A percentile compares a stretch with the other conserved stretches of the same genome.
Conservation (phyloP, 1,140 invertebrate genomes). For the Eupristina koningsbergeri region DNA sequence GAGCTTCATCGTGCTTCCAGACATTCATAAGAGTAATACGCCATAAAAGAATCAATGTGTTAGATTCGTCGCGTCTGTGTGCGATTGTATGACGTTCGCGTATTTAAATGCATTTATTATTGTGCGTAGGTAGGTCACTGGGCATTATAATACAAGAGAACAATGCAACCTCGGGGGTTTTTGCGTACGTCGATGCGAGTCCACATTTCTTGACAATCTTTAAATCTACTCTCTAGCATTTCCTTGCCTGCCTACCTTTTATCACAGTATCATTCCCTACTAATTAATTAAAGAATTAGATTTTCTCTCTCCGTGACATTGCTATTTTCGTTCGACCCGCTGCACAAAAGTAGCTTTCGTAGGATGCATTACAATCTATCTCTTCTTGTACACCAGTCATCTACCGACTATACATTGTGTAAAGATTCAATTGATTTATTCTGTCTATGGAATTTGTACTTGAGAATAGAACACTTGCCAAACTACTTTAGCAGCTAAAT, state of each 20-base stretch:
- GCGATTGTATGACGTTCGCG: constrained; percentile 12
- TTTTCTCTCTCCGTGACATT: too few species aligned
- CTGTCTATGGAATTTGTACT: neutral
- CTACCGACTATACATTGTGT: too few species aligned
- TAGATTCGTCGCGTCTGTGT: neutral
- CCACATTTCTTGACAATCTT: neutral
- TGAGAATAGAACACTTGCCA: neutral
- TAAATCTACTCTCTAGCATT: neutral
- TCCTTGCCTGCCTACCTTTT: neutral
- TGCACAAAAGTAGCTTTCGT: too few species aligned
- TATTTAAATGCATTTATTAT: constrained; percentile 8
- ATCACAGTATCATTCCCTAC: neutral
- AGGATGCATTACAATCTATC: too few species aligned
- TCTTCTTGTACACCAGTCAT: too few species aligned
- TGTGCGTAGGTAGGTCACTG: neutral
- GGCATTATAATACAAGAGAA: neutral
- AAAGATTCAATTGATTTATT: too few species aligned
- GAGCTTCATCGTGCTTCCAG: neutral
- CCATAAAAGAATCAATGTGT: neutral
- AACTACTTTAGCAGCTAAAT: too few species aligned
- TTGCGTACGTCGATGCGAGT: neutral
- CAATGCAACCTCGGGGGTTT: neutral
- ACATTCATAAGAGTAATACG: neutral
- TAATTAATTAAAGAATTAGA: neutral
- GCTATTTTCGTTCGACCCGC: too few species aligned